phyloP scores from a whole-genome alignment of 2,113 vertebrate genomes.

The Ardeotis arabs region DNA sequence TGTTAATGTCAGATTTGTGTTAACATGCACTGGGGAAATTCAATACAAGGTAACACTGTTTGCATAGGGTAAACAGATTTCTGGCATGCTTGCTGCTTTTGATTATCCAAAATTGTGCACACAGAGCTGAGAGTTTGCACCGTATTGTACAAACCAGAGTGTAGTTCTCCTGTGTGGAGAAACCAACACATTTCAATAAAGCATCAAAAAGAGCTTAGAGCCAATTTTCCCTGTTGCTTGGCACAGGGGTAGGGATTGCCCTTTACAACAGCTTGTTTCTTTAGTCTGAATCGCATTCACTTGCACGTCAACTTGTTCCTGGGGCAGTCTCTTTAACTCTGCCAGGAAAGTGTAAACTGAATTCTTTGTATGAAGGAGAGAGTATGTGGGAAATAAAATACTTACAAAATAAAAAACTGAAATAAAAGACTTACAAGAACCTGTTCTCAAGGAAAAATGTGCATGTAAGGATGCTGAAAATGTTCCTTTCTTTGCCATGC shows the following conservation, averaged over 20 bases:
- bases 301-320: background rate
- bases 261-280: background rate
- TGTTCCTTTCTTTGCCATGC: background rate
- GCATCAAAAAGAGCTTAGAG: background rate
- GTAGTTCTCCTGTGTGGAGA: background rate
- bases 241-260: background rate
- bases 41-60: slow-evolving; percentile 25
- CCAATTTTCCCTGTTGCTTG: background rate
- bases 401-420: background rate
- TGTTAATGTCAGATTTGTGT: slow-evolving; percentile 28
- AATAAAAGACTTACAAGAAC: background rate
- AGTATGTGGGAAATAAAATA: background rate
- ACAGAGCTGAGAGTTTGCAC: background rate
- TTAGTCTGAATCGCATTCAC: background rate
- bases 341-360: background rate
- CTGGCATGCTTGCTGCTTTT: slow-evolving; percentile 29
- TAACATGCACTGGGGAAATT: slow-evolving; percentile 3
- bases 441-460: background rate
- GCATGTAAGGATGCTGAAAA: background rate
- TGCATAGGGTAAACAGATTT: slow-evolving; percentile 37
- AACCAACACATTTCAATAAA: background rate
- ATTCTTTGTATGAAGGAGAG: background rate
- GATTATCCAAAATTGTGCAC: background rate
- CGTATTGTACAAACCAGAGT: background rate
- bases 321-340: background rate